These are phyloP conservation scores for Tetramorium bicarinatum DNA, from an alignment of 2,888 invertebrate species.

Conservation along the genomic window DNA sequence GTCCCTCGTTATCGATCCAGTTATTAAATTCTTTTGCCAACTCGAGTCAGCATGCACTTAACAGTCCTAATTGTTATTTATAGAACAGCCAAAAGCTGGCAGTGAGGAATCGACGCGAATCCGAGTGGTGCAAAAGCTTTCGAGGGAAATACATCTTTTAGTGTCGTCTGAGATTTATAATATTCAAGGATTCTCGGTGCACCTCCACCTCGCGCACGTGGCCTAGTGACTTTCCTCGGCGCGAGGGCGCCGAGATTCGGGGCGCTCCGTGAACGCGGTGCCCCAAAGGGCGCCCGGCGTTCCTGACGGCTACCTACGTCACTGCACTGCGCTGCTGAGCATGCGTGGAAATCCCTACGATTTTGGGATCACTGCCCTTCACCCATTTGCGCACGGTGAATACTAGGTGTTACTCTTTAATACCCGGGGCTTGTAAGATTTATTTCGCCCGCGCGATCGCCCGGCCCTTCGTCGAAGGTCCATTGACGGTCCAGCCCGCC, in stretches of 20 bases:
- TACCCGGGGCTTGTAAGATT: not conserved
- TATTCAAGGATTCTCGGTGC: not conserved
- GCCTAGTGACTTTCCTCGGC: not conserved
- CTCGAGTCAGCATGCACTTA: too few species aligned
- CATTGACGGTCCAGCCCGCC: not conserved
- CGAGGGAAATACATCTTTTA: not conserved
- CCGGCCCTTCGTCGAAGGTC: not conserved
- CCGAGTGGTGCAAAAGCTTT: not conserved
- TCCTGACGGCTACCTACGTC: not conserved
- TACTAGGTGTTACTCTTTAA: conserved; percentile 31
- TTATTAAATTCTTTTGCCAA: too few species aligned
- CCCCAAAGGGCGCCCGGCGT: not conserved
- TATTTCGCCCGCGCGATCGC: conserved; percentile 19
- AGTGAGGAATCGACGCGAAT: not conserved
- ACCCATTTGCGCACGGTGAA: conserved; percentile 49
- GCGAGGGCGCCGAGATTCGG: not conserved
- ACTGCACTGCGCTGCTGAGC: conserved; percentile 12
- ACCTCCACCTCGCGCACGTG: too few species aligned
- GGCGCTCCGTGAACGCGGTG: not conserved
- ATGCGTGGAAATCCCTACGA: conserved; percentile 18
- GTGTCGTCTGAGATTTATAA: not conserved
- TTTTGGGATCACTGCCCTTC: conserved; percentile 36
- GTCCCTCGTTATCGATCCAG: too few species aligned
- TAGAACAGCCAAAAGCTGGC: not conserved
- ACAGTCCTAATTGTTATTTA: not conserved